phyloP scores from a whole-genome alignment of 2,113 vertebrate genomes.

The Glareola pratincola region DNA sequence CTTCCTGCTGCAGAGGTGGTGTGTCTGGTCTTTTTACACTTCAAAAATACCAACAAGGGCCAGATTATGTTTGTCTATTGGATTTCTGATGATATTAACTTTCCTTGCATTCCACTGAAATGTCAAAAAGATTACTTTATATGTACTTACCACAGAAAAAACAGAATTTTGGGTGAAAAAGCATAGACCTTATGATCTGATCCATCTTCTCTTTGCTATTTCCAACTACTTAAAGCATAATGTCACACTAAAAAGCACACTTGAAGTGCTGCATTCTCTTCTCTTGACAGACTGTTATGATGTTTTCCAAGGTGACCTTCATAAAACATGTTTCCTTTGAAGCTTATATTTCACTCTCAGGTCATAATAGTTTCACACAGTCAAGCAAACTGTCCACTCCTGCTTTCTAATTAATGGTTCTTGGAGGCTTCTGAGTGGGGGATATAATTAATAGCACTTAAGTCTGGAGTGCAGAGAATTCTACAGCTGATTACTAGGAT shows the following conservation, averaged over 20 bases:
- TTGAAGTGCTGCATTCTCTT: not conserved
- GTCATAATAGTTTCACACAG: constrained; percentile 2
- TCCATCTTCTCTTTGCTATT: constrained; percentile 3
- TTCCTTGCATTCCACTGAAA: not conserved
- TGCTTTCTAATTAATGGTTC: constrained; percentile 54
- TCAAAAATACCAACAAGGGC: not conserved
- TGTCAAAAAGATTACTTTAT: constrained; percentile 24
- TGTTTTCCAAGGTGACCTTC: constrained; percentile 63
- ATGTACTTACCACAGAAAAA: not conserved
- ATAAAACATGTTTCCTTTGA: constrained; percentile 13
- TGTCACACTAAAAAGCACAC: constrained; percentile 13
- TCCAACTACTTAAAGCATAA: constrained; percentile 33
- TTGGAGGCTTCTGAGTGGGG: constrained; percentile 17
- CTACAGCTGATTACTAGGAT: constrained; percentile 18
- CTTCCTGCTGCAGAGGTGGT: not conserved
- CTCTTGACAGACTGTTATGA: not conserved
- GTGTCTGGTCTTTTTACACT: not conserved
- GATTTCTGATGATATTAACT: constrained; percentile 21
- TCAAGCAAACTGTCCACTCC: constrained; percentile 8
- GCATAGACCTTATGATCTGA: not conserved
- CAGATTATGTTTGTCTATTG: constrained; percentile 7
- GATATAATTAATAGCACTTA: constrained; percentile 62
- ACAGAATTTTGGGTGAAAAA: constrained; percentile 8
- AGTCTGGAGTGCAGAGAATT: constrained; percentile 25
- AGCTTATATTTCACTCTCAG: not conserved